Percentiles rank a stretch among this genome's conserved stretches.
phyloP scores from a whole-genome alignment of 30 jellyfish, hydroid and myxozoan species.

The Turritopsis rubra region DNA sequence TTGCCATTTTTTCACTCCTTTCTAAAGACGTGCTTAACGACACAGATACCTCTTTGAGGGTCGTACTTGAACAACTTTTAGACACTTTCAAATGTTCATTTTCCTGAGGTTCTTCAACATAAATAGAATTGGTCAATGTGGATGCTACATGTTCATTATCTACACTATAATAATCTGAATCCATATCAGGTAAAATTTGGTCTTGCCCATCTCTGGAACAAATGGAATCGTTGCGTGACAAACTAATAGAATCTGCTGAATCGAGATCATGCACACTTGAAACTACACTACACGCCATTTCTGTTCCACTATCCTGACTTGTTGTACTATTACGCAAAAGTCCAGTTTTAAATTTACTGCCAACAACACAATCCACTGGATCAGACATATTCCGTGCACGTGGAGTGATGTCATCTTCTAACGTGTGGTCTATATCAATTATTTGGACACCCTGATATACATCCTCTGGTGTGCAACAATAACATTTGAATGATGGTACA shows the following conservation, averaged over 20 bases:
- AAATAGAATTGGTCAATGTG: background rate
- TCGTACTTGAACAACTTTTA: conserved; percentile 40
- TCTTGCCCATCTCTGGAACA: conserved; percentile 28
- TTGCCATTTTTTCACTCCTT: background rate
- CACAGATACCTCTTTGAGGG: conserved; percentile 44
- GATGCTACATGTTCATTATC: conserved; percentile 36
- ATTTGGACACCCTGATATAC: background rate
- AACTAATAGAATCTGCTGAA: conserved; percentile 5
- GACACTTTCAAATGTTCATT: conserved; percentile 22
- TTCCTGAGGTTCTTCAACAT: background rate
- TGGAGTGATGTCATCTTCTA: conserved; percentile 1
- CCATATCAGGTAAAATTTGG: conserved; percentile 45
- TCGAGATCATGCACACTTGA: background rate
- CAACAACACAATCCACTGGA: conserved; percentile 27
- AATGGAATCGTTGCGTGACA: conserved; percentile 16
- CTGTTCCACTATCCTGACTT: conserved; percentile 43
- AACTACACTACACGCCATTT: conserved; percentile 15
- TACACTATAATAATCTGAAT: conserved; percentile 81
- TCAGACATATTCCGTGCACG: conserved; percentile 30
- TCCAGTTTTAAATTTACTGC: conserved; percentile 10
- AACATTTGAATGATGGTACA: conserved; percentile 53
- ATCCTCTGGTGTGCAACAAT: conserved; percentile 58
- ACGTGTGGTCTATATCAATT: background rate
- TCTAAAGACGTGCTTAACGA: conserved; percentile 25
- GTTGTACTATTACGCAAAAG: conserved; percentile 15